phyloP scores from a whole-genome alignment of 2,113 vertebrate genomes.

The Zapus hudsonius region DNA sequence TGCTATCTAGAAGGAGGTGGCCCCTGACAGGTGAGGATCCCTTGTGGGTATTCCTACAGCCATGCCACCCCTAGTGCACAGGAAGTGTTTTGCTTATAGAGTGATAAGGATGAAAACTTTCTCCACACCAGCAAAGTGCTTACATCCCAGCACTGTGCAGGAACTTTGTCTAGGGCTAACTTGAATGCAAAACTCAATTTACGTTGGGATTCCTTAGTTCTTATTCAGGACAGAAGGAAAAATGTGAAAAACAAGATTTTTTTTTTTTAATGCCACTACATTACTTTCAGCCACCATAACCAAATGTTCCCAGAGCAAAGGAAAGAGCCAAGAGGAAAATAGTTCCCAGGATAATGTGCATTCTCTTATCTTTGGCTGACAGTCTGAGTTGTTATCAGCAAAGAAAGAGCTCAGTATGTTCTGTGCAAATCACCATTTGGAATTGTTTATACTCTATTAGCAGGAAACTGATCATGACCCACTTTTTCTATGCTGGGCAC shows the following conservation, averaged over 20 bases:
- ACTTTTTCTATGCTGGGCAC: conserved; percentile 12
- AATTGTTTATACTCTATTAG: conserved; percentile 63
- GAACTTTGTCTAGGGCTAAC: neutral
- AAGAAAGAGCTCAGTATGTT: conserved; percentile 18
- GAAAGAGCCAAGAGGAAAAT: neutral
- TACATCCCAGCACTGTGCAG: neutral
- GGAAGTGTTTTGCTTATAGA: neutral
- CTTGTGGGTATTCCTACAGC: neutral
- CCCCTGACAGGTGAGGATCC: neutral
- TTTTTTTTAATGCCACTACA: neutral
- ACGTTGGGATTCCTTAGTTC: neutral
- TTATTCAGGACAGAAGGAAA: conserved; percentile 9
- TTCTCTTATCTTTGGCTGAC: conserved; percentile 32
- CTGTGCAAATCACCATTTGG: conserved; percentile 53
- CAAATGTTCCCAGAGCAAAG: neutral
- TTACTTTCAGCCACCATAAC: neutral
- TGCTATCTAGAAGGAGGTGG: neutral
- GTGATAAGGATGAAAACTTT: neutral
- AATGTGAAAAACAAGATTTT: neutral
- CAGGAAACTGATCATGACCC: neutral
- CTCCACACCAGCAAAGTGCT: neutral
- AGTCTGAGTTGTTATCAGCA: conserved; percentile 18
- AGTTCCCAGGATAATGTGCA: conserved; percentile 17
- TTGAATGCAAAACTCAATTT: accelerated
- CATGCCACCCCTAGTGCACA: neutral